These are phyloP conservation scores for Amazona vittata DNA, from an alignment of 2,113 vertebrate genomes.

Conservation along the genomic window DNA sequence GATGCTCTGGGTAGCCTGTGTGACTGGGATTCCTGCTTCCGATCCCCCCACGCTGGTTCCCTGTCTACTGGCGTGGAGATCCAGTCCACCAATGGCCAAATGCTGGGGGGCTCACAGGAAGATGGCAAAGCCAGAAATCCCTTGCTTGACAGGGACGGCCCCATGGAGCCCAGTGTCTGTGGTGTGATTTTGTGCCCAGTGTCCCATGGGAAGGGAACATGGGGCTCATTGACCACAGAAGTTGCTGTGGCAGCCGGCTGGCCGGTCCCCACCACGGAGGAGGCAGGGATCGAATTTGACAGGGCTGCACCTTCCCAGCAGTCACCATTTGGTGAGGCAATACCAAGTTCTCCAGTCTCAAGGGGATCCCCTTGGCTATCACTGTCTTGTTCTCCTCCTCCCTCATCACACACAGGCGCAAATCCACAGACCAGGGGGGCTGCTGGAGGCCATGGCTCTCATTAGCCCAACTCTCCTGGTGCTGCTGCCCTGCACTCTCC, in stretches of 20 bases:
- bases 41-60: rapidly evolving
- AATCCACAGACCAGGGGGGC: background rate
- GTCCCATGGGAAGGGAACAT: background rate
- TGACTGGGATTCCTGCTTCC: background rate
- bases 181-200: background rate
- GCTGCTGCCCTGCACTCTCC: background rate
- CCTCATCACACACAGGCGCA: background rate
- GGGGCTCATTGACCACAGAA: background rate
- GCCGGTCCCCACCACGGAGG: background rate
- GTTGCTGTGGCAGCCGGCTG: background rate
- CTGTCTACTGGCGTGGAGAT: background rate
- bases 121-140: background rate
- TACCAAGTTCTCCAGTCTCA: rapidly evolving
- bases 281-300: slow-evolving; percentile 29
- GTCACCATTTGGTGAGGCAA: rapidly evolving
- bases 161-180: background rate
- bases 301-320: background rate
- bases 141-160: rapidly evolving
- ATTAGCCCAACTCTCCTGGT: background rate
- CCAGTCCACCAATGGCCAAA: background rate
- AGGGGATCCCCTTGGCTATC: rapidly evolving
- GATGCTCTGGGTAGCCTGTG: background rate
- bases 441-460: background rate
- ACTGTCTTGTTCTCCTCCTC: background rate
- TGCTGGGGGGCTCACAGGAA: rapidly evolving